These are phyloP conservation scores for Apodemus agrarius DNA, from an alignment of 2,797 vertebrate genomes.

Conservation along the genomic window DNA sequence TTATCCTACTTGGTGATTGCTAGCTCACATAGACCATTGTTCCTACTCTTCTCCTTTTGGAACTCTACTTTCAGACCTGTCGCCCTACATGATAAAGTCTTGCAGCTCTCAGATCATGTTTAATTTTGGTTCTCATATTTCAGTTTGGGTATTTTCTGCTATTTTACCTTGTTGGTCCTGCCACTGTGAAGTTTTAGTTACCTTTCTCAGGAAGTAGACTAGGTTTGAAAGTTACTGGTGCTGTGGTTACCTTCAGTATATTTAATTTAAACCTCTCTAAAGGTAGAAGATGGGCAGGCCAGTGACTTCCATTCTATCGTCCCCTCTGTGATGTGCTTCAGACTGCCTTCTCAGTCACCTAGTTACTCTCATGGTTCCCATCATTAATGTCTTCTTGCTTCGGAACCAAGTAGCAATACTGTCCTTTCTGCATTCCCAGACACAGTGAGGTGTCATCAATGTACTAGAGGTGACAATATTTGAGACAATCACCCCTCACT, in stretches of 20 bases:
- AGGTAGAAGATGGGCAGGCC: neutral
- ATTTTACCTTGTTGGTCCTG: neutral
- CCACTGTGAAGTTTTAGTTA: neutral
- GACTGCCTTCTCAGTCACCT: neutral
- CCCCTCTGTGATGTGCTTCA: neutral
- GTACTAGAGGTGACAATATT: neutral
- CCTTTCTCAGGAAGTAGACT: neutral
- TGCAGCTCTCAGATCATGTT: neutral
- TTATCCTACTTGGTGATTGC: neutral
- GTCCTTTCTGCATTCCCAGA: neutral
- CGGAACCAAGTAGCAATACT: neutral
- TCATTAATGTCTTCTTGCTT: neutral
- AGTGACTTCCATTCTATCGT: neutral
- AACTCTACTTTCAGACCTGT: slow-evolving; percentile 23
- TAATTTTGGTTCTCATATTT: neutral
- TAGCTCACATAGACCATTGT: neutral
- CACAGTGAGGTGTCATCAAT: neutral
- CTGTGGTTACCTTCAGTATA: neutral
- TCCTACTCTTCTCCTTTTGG: neutral
- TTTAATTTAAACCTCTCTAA: neutral
- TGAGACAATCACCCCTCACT: neutral
- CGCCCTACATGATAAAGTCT: neutral
- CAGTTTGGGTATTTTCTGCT: neutral
- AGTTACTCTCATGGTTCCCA: neutral
- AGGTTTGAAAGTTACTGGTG: neutral